phyloP scores from a whole-genome alignment of 1,140 invertebrate genomes.

The Delia radicum region DNA sequence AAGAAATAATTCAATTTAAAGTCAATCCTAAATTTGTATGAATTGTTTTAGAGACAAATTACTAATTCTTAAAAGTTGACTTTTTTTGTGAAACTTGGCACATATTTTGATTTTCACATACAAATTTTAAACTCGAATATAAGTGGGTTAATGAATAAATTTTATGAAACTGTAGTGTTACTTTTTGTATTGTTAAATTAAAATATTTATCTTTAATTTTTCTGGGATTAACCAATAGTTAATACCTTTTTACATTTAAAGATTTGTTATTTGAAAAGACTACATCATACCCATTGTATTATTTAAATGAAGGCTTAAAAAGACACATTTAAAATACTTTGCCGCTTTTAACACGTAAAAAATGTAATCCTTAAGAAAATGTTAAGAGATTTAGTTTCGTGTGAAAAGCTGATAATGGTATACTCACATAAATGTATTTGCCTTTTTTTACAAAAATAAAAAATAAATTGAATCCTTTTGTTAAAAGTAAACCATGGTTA shows the following conservation, averaged over 20 bases:
- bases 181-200: no score
- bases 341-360: background rate
- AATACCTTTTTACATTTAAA: background rate
- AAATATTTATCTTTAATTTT: background rate
- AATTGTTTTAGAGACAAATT: no score
- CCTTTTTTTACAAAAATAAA: background rate
- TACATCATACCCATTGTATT: background rate
- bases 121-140: no score
- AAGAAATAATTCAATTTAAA: no score
- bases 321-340: background rate
- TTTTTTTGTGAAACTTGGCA: no score
- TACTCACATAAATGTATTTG: background rate
- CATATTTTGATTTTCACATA: no score
- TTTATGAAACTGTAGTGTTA: no score
- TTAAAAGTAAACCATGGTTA: background rate
- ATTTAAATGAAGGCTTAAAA: background rate
- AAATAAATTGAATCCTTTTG: constrained; percentile 1
- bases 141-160: no score
- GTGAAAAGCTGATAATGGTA: background rate
- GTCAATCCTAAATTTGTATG: no score
- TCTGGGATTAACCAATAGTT: background rate
- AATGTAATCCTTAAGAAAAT: background rate
- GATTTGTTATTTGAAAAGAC: background rate
- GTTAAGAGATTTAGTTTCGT: background rate
- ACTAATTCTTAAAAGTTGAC: no score